Conservation (phyloP, 2,888 invertebrate genomes). For the Xestobium rufovillosum region DNA sequence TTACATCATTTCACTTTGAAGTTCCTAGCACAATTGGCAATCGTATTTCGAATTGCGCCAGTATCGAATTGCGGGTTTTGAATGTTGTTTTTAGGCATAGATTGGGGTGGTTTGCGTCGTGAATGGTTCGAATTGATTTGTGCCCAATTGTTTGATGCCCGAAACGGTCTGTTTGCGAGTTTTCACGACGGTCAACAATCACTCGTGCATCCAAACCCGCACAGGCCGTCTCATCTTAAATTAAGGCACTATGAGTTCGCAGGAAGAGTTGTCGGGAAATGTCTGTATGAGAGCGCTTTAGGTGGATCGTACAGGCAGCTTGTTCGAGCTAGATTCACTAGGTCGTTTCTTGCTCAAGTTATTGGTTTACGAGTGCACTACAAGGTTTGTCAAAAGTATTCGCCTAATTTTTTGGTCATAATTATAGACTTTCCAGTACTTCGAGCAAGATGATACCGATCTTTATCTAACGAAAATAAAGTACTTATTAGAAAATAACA, state of each 20-base stretch:
- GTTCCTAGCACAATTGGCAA: no score
- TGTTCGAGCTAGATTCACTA: conserved; percentile 82
- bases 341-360: conserved; percentile 89
- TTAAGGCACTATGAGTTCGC: conserved; percentile 88
- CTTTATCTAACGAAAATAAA: conserved; percentile 88
- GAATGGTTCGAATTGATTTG: conserved; percentile 94
- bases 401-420: conserved; percentile 3
- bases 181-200: conserved; percentile 83
- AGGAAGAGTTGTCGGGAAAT: conserved; percentile 90
- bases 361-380: conserved; percentile 90
- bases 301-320: conserved; percentile 84
- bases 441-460: conserved; percentile 94
- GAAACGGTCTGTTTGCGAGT: conserved; percentile 73
- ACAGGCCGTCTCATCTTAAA: conserved; percentile 68
- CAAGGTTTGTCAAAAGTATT: conserved; percentile 58
- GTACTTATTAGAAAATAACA: conserved; percentile 85
- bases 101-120: conserved; percentile 88
- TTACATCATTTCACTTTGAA: no score
- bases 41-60: no score
- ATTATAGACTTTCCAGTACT: conserved; percentile 56
- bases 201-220: conserved; percentile 82
- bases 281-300: conserved; percentile 86
- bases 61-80: no score
- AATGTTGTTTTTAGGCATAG: no score
- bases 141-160: conserved; percentile 77